Evolutionary conservation across 2,797 vertebrate genomes (phyloP).

Genomic region (Loris lydekkerianus): DNA sequence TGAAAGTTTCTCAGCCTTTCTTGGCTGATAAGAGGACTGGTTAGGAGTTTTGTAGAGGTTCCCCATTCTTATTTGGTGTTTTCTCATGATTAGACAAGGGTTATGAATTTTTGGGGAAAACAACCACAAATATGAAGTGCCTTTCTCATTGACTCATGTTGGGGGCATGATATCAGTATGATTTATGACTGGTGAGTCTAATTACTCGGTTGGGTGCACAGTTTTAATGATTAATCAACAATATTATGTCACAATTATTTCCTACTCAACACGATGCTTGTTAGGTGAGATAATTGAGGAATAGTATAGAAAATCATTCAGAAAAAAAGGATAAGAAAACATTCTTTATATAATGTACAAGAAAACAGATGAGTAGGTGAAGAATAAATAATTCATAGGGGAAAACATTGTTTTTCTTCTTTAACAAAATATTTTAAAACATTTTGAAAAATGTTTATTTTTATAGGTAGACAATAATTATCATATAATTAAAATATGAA

Average conservation of each 20-base stretch:
- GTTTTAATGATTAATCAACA: neutral
- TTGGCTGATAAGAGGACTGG: neutral
- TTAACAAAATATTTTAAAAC: neutral
- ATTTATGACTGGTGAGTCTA: neutral
- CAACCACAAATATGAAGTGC: neutral
- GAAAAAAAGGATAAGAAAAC: neutral
- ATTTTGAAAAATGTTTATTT: neutral
- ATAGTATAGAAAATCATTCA: neutral
- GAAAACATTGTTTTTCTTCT: neutral
- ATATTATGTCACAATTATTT: neutral
- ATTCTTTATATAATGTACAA: neutral
- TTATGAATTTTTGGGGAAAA: neutral
- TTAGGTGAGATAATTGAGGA: constrained; percentile 9
- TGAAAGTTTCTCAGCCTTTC: neutral
- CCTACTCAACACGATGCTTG: neutral
- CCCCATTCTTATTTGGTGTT: neutral
- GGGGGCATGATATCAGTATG: neutral
- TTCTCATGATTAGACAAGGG: neutral
- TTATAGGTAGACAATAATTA: neutral
- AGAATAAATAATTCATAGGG: neutral
- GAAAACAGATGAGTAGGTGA: neutral
- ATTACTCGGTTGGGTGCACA: neutral
- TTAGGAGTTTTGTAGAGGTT: neutral
- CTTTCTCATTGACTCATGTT: neutral
- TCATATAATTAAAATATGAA: neutral